These are phyloP conservation scores for Denticeps clupeoides DNA, from an alignment of 2,797 vertebrate species.

Conservation along the genomic window DNA sequence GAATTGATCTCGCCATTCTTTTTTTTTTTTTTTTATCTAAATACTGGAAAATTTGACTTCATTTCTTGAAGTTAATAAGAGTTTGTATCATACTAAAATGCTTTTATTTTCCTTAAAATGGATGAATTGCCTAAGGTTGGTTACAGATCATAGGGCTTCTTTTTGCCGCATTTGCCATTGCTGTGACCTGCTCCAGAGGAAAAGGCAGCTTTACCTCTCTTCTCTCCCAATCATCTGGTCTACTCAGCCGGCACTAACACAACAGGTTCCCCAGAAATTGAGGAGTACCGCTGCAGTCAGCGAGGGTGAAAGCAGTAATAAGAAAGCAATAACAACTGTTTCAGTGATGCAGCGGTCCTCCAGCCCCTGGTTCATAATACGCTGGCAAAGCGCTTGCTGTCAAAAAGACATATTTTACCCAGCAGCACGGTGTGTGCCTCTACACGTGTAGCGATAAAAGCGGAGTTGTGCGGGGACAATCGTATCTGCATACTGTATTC, in stretches of 20 bases:
- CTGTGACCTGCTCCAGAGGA: no score
- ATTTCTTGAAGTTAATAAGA: no score
- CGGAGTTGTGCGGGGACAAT: not conserved
- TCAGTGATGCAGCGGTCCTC: slow-evolving; percentile 54
- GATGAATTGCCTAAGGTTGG: no score
- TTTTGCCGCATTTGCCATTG: no score
- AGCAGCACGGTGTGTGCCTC: slow-evolving; percentile 37
- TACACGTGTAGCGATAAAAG: not conserved
- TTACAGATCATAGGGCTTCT: no score
- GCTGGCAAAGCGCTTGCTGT: slow-evolving; percentile 60
- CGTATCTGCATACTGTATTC: no score
- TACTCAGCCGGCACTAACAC: slow-evolving; percentile 67
- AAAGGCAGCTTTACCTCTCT: not conserved
- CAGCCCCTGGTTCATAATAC: slow-evolving; percentile 52
- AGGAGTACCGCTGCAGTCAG: slow-evolving; percentile 53
- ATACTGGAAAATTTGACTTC: no score
- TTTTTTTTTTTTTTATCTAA: no score
- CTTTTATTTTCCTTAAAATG: not conserved
- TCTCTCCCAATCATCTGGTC: slow-evolving; percentile 33
- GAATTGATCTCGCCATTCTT: no score
- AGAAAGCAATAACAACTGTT: slow-evolving; percentile 67
- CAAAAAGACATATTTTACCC: slow-evolving; percentile 61
- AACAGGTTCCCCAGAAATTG: slow-evolving; percentile 71
- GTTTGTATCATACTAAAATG: no score
- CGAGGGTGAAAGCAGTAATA: slow-evolving; percentile 58